Evolutionary conservation across 2,888 invertebrate species (phyloP).

Genomic region (Heteromurus nitidus): DNA sequence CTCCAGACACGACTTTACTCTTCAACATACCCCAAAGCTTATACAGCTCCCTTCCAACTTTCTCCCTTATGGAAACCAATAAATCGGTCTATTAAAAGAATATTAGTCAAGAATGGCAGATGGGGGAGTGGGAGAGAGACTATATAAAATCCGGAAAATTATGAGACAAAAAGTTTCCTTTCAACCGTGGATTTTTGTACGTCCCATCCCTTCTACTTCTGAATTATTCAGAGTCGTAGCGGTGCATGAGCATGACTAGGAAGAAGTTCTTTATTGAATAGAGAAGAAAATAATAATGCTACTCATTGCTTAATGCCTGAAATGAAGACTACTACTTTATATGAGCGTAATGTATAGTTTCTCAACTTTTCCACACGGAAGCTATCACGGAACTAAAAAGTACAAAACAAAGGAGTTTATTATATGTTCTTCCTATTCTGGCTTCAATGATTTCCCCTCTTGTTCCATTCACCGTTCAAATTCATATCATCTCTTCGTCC

Average conservation of each 20-base stretch:
- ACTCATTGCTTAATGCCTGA: not conserved
- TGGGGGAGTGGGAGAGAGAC: slow-evolving; percentile 36
- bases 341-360: slow-evolving; percentile 18
- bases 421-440: slow-evolving; percentile 46
- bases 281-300: slow-evolving; percentile 32
- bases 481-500: slow-evolving; percentile 19
- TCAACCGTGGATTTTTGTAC: slow-evolving; percentile 36
- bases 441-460: slow-evolving; percentile 34
- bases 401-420: slow-evolving; percentile 49
- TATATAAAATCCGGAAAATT: slow-evolving; percentile 35
- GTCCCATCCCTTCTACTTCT: slow-evolving; percentile 18
- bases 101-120: slow-evolving; percentile 43
- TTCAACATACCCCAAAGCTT: too few relatives aligned
- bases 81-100: slow-evolving; percentile 60
- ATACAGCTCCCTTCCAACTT: too few relatives aligned
- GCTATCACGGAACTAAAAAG: slow-evolving; percentile 27
- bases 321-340: not conserved
- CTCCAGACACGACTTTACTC: too few relatives aligned
- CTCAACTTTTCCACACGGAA: not conserved
- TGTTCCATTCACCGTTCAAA: slow-evolving; percentile 45
- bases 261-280: slow-evolving; percentile 49
- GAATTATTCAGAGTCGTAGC: slow-evolving; percentile 39
- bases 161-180: slow-evolving; percentile 37
- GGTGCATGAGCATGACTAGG: slow-evolving; percentile 23
- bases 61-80: slow-evolving; percentile 32